Evolutionary conservation across 2,797 vertebrate species (phyloP).

Genomic region (Darevskia mixta): DNA sequence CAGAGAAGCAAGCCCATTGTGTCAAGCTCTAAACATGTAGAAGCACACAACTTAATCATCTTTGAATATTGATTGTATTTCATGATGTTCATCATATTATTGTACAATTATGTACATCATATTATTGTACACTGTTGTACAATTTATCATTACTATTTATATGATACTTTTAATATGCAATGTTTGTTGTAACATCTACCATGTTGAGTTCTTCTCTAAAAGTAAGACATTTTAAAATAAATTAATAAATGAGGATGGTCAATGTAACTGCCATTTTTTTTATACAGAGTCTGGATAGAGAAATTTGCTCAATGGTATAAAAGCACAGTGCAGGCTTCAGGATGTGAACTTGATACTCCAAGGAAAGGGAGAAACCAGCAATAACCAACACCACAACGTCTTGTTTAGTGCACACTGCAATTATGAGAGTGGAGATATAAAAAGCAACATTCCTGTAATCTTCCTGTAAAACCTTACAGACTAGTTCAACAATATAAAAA

Average conservation of each 20-base stretch:
- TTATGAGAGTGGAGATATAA: not conserved
- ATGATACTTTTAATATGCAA: not conserved
- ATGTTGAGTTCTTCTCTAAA: not conserved
- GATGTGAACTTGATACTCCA: not conserved
- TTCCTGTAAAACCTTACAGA: not conserved
- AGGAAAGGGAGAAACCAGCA: not conserved
- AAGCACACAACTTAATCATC: not conserved
- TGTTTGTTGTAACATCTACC: not conserved
- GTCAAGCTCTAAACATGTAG: not conserved
- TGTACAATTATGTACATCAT: not conserved
- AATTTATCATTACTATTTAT: not conserved
- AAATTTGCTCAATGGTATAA: not conserved
- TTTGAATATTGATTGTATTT: not conserved
- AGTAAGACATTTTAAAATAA: not conserved
- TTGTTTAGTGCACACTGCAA: not conserved
- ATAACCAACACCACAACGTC: not conserved
- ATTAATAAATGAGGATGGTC: not conserved
- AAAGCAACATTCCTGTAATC: not conserved
- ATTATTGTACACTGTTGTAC: not conserved
- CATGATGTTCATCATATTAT: not conserved
- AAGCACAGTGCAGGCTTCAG: not conserved
- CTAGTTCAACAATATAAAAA: constrained; percentile 5
- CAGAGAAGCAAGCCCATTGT: not conserved
- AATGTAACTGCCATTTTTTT: not conserved
- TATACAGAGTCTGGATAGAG: not conserved